These are phyloP conservation scores for Eilema caniola DNA, from an alignment of 2,888 invertebrate genomes.

Conservation along the genomic window DNA sequence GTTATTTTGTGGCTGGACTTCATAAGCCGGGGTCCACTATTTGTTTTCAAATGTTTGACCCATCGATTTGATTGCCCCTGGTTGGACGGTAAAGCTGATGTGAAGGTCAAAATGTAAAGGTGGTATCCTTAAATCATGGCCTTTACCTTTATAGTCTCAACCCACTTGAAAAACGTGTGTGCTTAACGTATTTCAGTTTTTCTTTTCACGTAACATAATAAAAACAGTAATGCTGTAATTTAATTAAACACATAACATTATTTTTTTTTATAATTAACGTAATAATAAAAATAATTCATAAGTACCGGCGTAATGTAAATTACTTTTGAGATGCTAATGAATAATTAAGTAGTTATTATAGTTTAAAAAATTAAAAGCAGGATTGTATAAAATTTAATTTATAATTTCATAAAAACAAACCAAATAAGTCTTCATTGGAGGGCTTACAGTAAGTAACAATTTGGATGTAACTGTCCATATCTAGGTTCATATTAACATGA, in stretches of 20 bases:
- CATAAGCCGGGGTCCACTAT: no score
- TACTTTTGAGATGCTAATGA: neutral
- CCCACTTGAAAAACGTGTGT: neutral
- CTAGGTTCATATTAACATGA: no score
- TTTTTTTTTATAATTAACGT: constrained; percentile 13
- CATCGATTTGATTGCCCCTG: no score
- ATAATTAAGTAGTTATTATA: neutral
- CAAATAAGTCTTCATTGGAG: neutral
- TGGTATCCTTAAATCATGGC: no score
- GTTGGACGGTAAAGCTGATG: no score
- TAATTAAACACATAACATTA: constrained; percentile 3
- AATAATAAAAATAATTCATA: neutral
- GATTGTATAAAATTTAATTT: neutral
- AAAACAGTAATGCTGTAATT: neutral
- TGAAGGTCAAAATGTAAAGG: no score
- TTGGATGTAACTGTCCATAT: no score
- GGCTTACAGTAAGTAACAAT: no score
- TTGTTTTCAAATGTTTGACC: no score
- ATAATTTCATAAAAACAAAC: neutral
- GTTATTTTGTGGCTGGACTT: no score
- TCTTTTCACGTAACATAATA: neutral
- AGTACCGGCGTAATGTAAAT: neutral
- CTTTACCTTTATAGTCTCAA: no score
- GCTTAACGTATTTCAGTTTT: neutral
- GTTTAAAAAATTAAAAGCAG: neutral